Evolutionary conservation across 2,888 invertebrate species (phyloP), one percentile per base, ranked within the genome.

Genomic region (Noctua janthe): DNA sequence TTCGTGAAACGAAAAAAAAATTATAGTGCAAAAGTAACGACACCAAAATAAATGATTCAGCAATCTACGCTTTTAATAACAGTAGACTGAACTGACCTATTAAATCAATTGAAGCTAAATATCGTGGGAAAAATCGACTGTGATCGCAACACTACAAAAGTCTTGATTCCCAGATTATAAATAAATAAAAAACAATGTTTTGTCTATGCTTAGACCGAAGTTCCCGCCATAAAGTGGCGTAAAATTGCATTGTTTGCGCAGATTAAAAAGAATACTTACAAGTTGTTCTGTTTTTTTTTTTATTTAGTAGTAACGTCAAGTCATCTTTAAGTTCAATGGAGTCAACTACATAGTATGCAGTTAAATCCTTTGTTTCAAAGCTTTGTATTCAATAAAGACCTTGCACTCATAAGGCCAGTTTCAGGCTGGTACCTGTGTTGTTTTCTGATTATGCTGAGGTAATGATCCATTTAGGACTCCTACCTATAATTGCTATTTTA

Each of bases 101-200:
- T 80, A 86, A 83, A 75, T 75, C 62, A 75, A 86, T 77, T 85
- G 86, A 35, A 70, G 15, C n/a, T 56, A 82, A 80, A 54, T 72
- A 81, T 76, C 87, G 87, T 84, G 84, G 62, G 81, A 87, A 84
- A 69, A 64, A 86, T 86, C 77, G 59, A 69, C 67, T 76, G 47
- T 47, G 66, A 59, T 83, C 67, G 56, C 71, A 83, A 71, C 75
- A 86, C 77, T 78, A 67, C 49, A 62, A 39, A 71, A n/a, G 69
- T 75, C 73, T 72, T 15, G 47, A 76, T 83, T 79, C 82, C 39
- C 76, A 80, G 80, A 85, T 74, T 71, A 67, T 80, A 83, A 78
- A 78, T 49, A 43, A 74, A 76, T 39, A 84, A 74, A 71, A 56
- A 85, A 71, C 29, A 78, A 71, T 64, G 79, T 80, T 76, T 83